Conservation (phyloP, 2,797 vertebrate genomes). For the Echeneis naucrates region DNA sequence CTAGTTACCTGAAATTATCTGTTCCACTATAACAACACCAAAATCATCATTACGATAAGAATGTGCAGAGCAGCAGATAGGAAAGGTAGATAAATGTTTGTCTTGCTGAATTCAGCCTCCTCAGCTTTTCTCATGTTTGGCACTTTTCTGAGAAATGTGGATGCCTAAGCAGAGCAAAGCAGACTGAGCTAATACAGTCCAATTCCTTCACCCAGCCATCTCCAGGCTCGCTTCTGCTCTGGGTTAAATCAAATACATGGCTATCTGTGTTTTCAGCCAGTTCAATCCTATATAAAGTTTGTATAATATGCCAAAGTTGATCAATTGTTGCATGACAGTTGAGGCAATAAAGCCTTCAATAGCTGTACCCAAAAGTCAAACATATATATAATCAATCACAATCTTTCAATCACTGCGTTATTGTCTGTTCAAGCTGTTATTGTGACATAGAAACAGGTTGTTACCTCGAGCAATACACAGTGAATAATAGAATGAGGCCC, state of each 20-base stretch:
- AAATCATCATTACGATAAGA: conserved; percentile 29
- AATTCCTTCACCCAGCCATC: conserved; percentile 19
- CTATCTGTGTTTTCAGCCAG: conserved; percentile 14
- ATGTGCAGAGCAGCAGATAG: conserved; percentile 19
- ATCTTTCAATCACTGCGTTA: too few relatives aligned
- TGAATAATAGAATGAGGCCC: too few relatives aligned
- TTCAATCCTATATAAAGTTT: neutral
- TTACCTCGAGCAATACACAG: too few relatives aligned
- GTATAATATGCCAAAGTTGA: neutral
- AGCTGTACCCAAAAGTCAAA: too few relatives aligned
- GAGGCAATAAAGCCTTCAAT: too few relatives aligned
- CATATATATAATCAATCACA: too few relatives aligned
- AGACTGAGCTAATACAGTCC: conserved; percentile 20
- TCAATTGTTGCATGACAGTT: neutral
- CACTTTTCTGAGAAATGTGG: conserved; percentile 33
- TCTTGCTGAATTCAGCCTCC: conserved; percentile 8
- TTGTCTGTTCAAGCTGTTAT: too few relatives aligned
- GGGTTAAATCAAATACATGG: conserved; percentile 24
- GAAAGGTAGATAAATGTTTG: conserved; percentile 19
- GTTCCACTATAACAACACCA: conserved; percentile 18
- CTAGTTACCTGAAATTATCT: conserved; percentile 62
- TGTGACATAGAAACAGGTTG: too few relatives aligned
- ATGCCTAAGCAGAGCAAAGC: conserved; percentile 26
- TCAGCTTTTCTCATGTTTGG: conserved; percentile 23
- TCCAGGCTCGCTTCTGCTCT: conserved; percentile 9